Percentiles rank a stretch among this genome's conserved stretches.
phyloP scores from a whole-genome alignment of 2,888 invertebrate genomes.

The Caenorhabditis macrosperma region DNA sequence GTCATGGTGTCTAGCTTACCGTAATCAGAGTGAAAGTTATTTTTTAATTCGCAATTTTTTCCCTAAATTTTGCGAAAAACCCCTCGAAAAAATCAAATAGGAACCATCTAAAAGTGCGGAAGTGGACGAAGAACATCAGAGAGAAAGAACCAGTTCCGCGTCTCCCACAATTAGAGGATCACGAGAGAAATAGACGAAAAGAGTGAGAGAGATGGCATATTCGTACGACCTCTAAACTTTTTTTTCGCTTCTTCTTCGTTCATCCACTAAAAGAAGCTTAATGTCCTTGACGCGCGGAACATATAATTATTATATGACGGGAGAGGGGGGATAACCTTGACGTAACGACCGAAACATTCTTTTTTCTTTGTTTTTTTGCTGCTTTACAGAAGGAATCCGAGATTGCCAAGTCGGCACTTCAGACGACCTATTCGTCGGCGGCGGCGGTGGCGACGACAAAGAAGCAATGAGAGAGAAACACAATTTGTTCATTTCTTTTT shows the following conservation, averaged over 20 bases:
- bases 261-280: constrained; percentile 31
- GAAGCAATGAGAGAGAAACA: neutral
- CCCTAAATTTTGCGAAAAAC: neutral
- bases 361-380: neutral
- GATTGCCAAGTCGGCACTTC: constrained; percentile 35
- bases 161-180: constrained; percentile 40
- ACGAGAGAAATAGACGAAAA: no score
- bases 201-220: no score
- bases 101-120: neutral
- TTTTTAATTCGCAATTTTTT: no score
- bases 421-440: constrained; percentile 8
- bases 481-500: no score
- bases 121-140: neutral
- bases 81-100: neutral
- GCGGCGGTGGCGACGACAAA: neutral
- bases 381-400: constrained; percentile 53
- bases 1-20: no score
- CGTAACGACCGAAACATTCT: neutral
- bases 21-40: no score
- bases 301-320: constrained; percentile 42
- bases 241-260: constrained; percentile 14
- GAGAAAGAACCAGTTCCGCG: constrained; percentile 26
- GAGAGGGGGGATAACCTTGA: constrained; percentile 31
- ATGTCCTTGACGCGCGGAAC: constrained; percentile 33
- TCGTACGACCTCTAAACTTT: constrained; percentile 56